Evolutionary conservation across 2,113 vertebrate genomes (phyloP), one percentile per base, ranked within the genome.

Genomic region (Hemiscyllium ocellatum): DNA sequence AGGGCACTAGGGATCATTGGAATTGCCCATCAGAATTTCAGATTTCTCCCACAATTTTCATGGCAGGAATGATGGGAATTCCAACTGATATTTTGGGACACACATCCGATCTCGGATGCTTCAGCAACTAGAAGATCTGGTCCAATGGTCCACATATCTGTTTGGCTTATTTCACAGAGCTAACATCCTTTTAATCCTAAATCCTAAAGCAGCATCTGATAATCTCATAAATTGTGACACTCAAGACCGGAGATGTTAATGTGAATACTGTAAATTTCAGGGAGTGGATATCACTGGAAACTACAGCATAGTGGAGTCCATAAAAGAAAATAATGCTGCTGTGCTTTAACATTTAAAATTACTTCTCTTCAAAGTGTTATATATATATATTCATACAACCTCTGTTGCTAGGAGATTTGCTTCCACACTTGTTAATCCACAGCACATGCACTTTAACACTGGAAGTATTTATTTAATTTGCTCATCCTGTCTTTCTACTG

Each of bases 401-500:
- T 61, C 87, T 52, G 94, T 95, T 95, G 94, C 94, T 50, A 95
- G 94, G 94, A 33, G 94, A 95, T 70, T 47, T 15, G 42, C 47
- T 72, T 42, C 68, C 68, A 72, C 52, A 47, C 10, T 94, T 70
- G 42, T 69, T 94, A 69, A 47, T 94, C 65, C 42, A 20, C 24
- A 37, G n/a, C 22, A 47, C n/a, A 69, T 94, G 66, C 91, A n/a
- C 90, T 93, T 65, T 93, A 95, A 47, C 42, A 76, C 47, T 95
- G 94, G 68, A 72, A 95, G 69, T 52, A 95, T 95, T 95, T 95
- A 95, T 72, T 95, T 72, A 26, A 52, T 37, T 95, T 29, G 65
- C 42, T 24, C 12, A 65, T 52, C n/a, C 91, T 29, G 68, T 50
- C 93, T 72, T 72, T 26, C 94, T 33, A 17, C 47, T 72, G 68